These are phyloP conservation scores for Cromileptes altivelis DNA, from an alignment of 2,113 vertebrate species.

Conservation along the genomic window DNA sequence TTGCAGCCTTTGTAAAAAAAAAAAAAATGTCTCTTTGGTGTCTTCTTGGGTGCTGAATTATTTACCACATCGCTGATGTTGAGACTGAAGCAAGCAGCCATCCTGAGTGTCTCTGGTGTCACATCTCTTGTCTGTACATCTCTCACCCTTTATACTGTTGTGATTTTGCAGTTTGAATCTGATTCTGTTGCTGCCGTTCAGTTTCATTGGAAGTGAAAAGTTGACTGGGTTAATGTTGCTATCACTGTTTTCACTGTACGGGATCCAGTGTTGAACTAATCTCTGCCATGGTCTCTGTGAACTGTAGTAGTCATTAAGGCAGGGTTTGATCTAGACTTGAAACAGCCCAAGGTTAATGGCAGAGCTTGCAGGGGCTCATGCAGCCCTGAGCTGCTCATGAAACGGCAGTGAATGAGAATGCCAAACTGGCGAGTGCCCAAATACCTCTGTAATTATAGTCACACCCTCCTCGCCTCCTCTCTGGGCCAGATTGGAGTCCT, in stretches of 20 bases:
- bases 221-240: conserved; percentile 19
- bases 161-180: conserved; percentile 13
- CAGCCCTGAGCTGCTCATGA: conserved; percentile 66
- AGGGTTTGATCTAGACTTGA: conserved; percentile 62
- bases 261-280: conserved; percentile 41
- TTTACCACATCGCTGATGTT: conserved; percentile 35
- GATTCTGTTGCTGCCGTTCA: background rate
- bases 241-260: conserved; percentile 21
- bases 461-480: conserved; percentile 68
- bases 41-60: conserved; percentile 43
- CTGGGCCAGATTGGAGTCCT: conserved; percentile 69
- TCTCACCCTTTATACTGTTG: background rate
- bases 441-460: conserved; percentile 81
- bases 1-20: background rate
- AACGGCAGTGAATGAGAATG: conserved; percentile 57
- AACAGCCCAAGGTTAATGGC: conserved; percentile 70
- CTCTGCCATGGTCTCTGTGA: conserved; percentile 39
- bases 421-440: conserved; percentile 70
- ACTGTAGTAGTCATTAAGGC: conserved; percentile 40
- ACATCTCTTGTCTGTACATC: background rate
- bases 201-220: conserved; percentile 7
- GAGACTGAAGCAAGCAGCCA: conserved; percentile 1
- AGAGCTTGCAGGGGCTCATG: conserved; percentile 54
- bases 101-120: conserved; percentile 1
- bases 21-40: background rate